These are phyloP conservation scores for Acanthisitta chloris DNA, from an alignment of 2,113 vertebrate genomes.

Conservation along the genomic window DNA sequence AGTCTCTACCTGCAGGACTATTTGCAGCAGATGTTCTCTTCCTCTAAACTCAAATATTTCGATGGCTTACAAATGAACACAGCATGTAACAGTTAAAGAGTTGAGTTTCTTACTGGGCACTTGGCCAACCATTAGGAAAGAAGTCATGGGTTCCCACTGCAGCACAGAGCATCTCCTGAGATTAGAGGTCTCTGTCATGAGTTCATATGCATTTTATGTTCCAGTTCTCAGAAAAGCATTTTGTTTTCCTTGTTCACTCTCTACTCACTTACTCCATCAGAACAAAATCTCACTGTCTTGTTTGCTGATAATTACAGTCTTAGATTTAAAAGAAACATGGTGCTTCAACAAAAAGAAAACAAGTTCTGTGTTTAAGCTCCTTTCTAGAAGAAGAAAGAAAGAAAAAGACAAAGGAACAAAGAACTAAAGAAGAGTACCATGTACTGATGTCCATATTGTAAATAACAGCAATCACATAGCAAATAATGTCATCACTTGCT, in stretches of 20 bases:
- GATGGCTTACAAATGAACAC: neutral
- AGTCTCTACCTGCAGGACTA: neutral
- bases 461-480: slow-evolving; percentile 13
- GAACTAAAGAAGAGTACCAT: neutral
- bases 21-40: neutral
- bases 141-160: neutral
- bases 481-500: neutral
- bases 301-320: neutral
- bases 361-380: neutral
- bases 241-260: neutral
- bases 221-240: neutral
- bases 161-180: neutral
- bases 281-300: slow-evolving; percentile 26
- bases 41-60: neutral
- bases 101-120: neutral
- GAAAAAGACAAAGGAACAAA: neutral
- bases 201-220: neutral
- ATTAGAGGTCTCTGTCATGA: slow-evolving; percentile 16
- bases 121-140: neutral
- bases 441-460: neutral
- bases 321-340: neutral
- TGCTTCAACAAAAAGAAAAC: neutral
- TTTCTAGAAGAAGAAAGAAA: neutral
- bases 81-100: neutral
- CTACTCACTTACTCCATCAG: neutral